Percentiles rank a stretch among this genome's conserved stretches.
Evolutionary conservation across 2,797 vertebrate genomes (phyloP).

Genomic region (Decapterus maruadsi): DNA sequence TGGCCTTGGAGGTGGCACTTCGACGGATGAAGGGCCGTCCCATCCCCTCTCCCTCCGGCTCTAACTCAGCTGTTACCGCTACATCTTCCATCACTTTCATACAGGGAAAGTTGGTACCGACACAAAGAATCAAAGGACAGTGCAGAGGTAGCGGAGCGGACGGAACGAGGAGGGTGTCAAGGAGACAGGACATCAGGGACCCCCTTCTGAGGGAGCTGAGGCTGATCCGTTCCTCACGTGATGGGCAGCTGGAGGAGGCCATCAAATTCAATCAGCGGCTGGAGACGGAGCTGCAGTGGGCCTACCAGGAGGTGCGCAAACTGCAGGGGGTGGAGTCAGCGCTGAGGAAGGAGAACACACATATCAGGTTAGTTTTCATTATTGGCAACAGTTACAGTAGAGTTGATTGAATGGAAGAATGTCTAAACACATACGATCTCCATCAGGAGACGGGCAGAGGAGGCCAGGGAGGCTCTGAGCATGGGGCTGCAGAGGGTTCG

Average conservation of each 20-base stretch:
- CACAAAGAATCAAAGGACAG: constrained; percentile 55
- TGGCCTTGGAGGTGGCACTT: constrained; percentile 85
- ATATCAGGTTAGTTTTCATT: constrained; percentile 75
- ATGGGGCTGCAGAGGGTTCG: constrained; percentile 80
- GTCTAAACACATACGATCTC: constrained; percentile 6
- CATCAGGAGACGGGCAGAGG: constrained; percentile 81
- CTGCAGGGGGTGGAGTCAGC: constrained; percentile 69
- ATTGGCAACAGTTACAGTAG: neutral
- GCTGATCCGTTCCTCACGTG: constrained; percentile 84
- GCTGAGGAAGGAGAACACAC: constrained; percentile 78
- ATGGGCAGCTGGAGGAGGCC: constrained; percentile 87
- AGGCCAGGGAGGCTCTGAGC: constrained; percentile 83
- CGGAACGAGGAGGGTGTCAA: constrained; percentile 7
- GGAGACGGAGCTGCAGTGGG: constrained; percentile 83
- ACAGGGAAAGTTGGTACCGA: constrained; percentile 62
- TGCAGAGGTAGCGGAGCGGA: constrained; percentile 15
- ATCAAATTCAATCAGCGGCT: constrained; percentile 82
- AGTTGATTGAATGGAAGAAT: neutral
- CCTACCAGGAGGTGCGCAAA: constrained; percentile 75
- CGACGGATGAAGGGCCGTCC: constrained; percentile 45
- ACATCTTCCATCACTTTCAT: constrained; percentile 46
- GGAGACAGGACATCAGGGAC: constrained; percentile 70
- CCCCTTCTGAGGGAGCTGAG: constrained; percentile 83
- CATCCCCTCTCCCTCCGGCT: neutral
- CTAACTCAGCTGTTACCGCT: neutral